These are phyloP conservation scores for Drosophila sechellia DNA, from an alignment of 1,140 invertebrate species.

Conservation along the genomic window DNA sequence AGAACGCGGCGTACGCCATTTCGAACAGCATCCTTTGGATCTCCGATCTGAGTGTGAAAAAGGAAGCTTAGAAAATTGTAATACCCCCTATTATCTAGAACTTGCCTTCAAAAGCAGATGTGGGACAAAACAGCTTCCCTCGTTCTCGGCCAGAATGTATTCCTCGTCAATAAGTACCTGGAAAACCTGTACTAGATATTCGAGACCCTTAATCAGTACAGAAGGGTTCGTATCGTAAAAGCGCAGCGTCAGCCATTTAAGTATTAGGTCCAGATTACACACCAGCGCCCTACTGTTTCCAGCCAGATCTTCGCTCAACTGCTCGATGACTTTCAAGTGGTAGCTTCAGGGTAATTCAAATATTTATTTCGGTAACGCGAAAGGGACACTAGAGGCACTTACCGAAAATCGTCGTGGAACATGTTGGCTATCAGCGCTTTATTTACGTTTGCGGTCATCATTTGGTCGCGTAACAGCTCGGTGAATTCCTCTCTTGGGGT, in stretches of 20 bases:
- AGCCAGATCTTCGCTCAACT: slow-evolving; percentile 92
- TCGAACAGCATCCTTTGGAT: slow-evolving; percentile 97
- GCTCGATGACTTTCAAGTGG: slow-evolving; percentile 98
- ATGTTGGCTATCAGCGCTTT: slow-evolving; percentile 94
- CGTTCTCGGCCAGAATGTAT: slow-evolving; percentile 95
- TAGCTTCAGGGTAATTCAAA: slow-evolving; percentile 83
- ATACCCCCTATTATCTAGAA: not conserved
- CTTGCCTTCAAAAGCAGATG: slow-evolving; percentile 95
- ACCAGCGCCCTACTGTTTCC: slow-evolving; percentile 92
- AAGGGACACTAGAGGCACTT: slow-evolving; percentile 6
- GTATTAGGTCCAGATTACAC: slow-evolving; percentile 96
- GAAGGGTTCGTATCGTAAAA: slow-evolving; percentile 99
- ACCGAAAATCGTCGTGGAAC: slow-evolving; percentile 96
- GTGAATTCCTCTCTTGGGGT: slow-evolving; percentile 97
- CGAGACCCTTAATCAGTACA: slow-evolving; percentile 96
- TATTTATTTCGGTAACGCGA: not conserved
- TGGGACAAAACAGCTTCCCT: slow-evolving; percentile 97
- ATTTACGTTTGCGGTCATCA: slow-evolving; percentile 94
- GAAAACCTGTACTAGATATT: slow-evolving; percentile 95
- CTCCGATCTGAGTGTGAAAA: slow-evolving; percentile 90
- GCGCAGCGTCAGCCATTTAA: slow-evolving; percentile 97
- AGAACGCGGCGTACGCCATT: slow-evolving; percentile 94
- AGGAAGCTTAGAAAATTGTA: slow-evolving; percentile 4
- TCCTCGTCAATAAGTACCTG: slow-evolving; percentile 90
- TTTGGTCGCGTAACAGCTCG: slow-evolving; percentile 95